Evolutionary conservation across 1,140 invertebrate species (phyloP), one percentile per base, ranked within the genome.

Genomic region (Oreohelix idahoensis): DNA sequence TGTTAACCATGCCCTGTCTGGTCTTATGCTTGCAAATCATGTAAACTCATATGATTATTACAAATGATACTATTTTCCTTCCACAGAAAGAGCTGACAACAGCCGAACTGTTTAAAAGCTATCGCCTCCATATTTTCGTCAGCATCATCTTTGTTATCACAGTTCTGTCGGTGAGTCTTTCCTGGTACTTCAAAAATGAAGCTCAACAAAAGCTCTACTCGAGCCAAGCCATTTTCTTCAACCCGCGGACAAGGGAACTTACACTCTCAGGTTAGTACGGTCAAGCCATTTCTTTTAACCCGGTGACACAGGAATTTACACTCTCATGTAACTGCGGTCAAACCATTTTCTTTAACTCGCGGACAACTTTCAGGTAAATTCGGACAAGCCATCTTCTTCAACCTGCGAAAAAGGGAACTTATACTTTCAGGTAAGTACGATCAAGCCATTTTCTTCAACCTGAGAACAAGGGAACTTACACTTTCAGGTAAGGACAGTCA

Each of bases 371-470:
- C n/a, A n/a, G n/a, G n/a, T n/a, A n/a, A n/a, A n/a, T n/a, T n/a
- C 35, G 83, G 82, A 15, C 87, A 90, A 81, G 86, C 86, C 38
- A 87, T 91, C 49, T 89, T 89, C 82, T 88, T 89, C 45, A 84
- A 89, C 53, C 84, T 87, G n/a, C 70, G 82, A 29, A 69, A 53
- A 45, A 39, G 74, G 29, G 35, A 35, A 29, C 71, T 82, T 42
- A 29, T 45, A 11, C n/a, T 69, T 2, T 32, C 53, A 49, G 75
- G 75, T 76, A 58, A 58, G n/a, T n/a, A n/a, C n/a, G n/a, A n/a
- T n/a, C 87, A 90, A 81, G 86, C 86, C 38, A 87, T 91, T 51
- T 89, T 89, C 82, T 88, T 89, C 45, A 84, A 89, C 53, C 84
- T 87, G n/a, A 74, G 82, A 29, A 69, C 74, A 45, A 39, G 74